These are phyloP conservation scores for Anarrhichthys ocellatus DNA, from an alignment of 2,113 vertebrate species.

Conservation along the genomic window DNA sequence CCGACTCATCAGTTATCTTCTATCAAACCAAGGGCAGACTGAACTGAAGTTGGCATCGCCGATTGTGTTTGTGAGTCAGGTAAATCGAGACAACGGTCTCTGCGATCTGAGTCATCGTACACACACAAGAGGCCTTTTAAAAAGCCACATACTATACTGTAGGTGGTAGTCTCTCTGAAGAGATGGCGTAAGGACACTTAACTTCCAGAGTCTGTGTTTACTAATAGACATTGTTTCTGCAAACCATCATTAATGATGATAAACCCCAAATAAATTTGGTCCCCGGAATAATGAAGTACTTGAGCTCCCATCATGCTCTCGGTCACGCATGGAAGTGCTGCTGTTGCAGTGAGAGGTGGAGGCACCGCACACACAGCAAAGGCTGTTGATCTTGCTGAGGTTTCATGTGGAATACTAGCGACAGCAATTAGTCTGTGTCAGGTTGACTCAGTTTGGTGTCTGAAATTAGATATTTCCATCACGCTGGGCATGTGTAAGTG, in stretches of 20 bases:
- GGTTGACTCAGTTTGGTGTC: neutral
- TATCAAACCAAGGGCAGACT: neutral
- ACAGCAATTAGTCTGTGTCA: neutral
- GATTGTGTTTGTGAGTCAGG: slow-evolving; percentile 11
- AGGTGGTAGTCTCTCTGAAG: neutral
- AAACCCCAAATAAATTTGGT: neutral
- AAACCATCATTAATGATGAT: neutral
- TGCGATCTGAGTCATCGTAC: neutral
- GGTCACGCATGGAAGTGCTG: neutral
- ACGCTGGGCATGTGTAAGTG: slow-evolving; percentile 2
- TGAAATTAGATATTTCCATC: slow-evolving; percentile 14
- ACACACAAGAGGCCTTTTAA: neutral
- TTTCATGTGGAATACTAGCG: slow-evolving; percentile 1
- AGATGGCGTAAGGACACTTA: neutral
- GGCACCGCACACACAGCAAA: neutral
- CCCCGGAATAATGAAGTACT: neutral
- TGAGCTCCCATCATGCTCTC: neutral
- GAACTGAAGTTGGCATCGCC: neutral
- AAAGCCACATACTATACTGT: neutral
- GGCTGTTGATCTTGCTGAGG: slow-evolving; percentile 7
- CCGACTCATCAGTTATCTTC: neutral
- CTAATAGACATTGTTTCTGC: neutral
- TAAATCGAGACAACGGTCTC: neutral
- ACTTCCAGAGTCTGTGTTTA: neutral
- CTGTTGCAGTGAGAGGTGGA: neutral